These are phyloP conservation scores for Bujurquina vittata DNA, from an alignment of 2,113 vertebrate genomes.

Conservation along the genomic window DNA sequence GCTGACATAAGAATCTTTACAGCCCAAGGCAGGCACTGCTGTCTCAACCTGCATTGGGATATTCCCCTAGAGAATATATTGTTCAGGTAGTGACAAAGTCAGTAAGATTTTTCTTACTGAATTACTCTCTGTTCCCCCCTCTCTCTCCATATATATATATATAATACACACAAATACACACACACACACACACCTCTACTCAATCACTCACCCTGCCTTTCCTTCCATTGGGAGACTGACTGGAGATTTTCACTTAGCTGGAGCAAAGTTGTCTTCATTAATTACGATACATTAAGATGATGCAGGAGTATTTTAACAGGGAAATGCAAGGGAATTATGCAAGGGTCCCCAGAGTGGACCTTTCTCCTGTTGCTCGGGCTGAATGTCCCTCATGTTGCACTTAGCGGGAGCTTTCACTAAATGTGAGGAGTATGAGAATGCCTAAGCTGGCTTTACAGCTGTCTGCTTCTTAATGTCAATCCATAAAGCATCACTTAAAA, in stretches of 20 bases:
- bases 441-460: slow-evolving; percentile 35
- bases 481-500: slow-evolving; percentile 55
- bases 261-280: slow-evolving; percentile 61
- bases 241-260: slow-evolving; percentile 66
- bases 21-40: neutral
- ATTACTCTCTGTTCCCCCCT: neutral
- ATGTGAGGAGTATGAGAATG: slow-evolving; percentile 11
- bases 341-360: slow-evolving; percentile 25
- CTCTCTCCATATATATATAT: neutral
- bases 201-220: neutral
- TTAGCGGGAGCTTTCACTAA: slow-evolving; percentile 40
- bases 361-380: slow-evolving; percentile 36
- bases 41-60: slow-evolving; percentile 55
- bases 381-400: slow-evolving; percentile 44
- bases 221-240: slow-evolving; percentile 54
- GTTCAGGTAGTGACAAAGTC: slow-evolving; percentile 40
- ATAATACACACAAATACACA: no score
- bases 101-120: slow-evolving; percentile 33
- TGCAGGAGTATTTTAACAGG: slow-evolving; percentile 30
- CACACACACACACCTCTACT: neutral
- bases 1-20: slow-evolving; percentile 22
- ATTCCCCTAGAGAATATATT: slow-evolving; percentile 40
- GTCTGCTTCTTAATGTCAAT: slow-evolving; percentile 41
- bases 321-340: slow-evolving; percentile 47
- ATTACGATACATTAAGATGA: slow-evolving; percentile 62